Conservation (phyloP, 2,797 vertebrate species). For the Aplochiton taeniatus region DNA sequence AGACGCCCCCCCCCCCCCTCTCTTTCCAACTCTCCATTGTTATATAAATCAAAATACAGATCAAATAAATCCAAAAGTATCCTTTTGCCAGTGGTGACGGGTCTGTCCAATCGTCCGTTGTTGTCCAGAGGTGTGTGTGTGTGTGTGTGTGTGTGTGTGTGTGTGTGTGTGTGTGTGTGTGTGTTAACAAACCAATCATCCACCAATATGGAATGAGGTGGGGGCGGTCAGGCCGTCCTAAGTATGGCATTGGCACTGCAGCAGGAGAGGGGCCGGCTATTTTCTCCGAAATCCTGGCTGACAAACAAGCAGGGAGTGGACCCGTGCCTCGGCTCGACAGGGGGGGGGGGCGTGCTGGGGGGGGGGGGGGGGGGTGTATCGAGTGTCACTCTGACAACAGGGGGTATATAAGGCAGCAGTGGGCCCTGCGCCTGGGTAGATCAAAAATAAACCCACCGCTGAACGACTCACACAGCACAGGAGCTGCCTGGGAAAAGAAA, state of each 20-base stretch:
- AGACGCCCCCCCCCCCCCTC: no score
- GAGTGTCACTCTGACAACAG: conserved; percentile 18
- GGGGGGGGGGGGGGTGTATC: conserved; percentile 20
- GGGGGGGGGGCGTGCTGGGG: no score
- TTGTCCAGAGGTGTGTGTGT: no score
- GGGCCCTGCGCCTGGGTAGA: conserved; percentile 31
- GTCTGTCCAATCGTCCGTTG: no score
- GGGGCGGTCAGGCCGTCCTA: conserved; percentile 39
- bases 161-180: no score
- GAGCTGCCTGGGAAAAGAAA: background rate
- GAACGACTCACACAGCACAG: conserved; percentile 12
- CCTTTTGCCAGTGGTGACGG: no score
- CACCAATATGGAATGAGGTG: conserved; percentile 26
- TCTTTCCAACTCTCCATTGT: background rate
- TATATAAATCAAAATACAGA: no score
- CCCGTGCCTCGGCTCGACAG: conserved; percentile 23
- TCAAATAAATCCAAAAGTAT: no score
- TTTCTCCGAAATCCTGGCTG: conserved; percentile 49
- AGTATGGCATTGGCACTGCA: conserved; percentile 53
- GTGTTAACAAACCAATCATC: background rate
- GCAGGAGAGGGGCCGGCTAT: conserved; percentile 32
- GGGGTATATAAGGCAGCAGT: conserved; percentile 49
- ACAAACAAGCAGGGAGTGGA: conserved; percentile 54
- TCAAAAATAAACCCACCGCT: conserved; percentile 27
- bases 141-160: no score